Evolutionary conservation across 2,797 vertebrate species (phyloP).

Genomic region (Graptemys geographica): DNA sequence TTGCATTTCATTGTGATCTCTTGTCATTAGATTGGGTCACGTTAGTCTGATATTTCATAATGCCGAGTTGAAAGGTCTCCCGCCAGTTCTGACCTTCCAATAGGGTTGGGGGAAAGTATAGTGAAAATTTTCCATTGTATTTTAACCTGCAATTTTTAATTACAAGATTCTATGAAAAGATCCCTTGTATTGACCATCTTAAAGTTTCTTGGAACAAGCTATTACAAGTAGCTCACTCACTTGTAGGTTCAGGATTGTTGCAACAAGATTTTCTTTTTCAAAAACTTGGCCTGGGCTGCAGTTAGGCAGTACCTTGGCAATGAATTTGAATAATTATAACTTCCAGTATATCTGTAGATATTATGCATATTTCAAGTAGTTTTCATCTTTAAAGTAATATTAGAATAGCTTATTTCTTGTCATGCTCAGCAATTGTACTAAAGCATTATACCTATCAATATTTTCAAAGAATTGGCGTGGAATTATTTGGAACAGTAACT

Average conservation of each 20-base stretch:
- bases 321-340: constrained; percentile 19
- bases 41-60: not conserved
- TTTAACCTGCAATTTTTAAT: not conserved
- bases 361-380: not conserved
- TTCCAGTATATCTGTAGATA: not conserved
- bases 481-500: not conserved
- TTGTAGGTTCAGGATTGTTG: constrained; percentile 30
- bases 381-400: not conserved
- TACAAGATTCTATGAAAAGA: constrained; percentile 5
- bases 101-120: not conserved
- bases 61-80: not conserved
- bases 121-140: not conserved
- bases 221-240: constrained; percentile 6
- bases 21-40: constrained; percentile 12
- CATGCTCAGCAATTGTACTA: fast-evolving
- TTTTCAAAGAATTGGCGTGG: not conserved
- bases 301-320: constrained; percentile 41
- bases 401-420: not conserved
- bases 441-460: not conserved
- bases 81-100: not conserved
- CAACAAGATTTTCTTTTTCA: constrained; percentile 43
- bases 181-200: not conserved
- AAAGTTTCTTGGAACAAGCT: constrained; percentile 55
- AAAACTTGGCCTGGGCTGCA: constrained; percentile 36
- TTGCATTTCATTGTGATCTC: constrained; percentile 31